These are phyloP conservation scores for Trissolcus japonicus DNA, from an alignment of 2,888 invertebrate species.

Conservation along the genomic window DNA sequence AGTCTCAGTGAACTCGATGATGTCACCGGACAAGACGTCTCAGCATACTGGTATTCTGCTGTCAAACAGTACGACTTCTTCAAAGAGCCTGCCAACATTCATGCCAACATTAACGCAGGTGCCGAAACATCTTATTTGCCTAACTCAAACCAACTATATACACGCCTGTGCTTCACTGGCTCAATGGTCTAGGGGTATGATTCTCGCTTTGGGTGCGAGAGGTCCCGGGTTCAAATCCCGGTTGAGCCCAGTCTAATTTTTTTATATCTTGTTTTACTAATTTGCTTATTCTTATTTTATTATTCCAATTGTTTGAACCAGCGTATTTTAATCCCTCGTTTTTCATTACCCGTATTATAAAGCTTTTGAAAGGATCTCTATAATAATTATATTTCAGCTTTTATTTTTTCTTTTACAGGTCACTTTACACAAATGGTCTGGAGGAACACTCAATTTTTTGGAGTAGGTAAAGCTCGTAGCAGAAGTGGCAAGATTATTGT, in stretches of 20 bases:
- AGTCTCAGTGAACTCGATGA: slow-evolving; percentile 79
- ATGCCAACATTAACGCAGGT: slow-evolving; percentile 89
- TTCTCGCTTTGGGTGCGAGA: slow-evolving; percentile 85
- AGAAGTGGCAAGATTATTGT: slow-evolving; percentile 88
- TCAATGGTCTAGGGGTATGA: slow-evolving; percentile 85
- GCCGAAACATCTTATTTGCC: slow-evolving; percentile 3
- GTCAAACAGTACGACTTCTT: slow-evolving; percentile 86
- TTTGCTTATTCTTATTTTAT: neutral
- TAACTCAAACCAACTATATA: neutral
- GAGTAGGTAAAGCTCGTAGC: slow-evolving; percentile 88
- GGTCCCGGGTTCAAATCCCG: slow-evolving; percentile 86
- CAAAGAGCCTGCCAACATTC: slow-evolving; percentile 84
- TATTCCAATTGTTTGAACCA: neutral
- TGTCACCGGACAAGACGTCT: slow-evolving; percentile 87
- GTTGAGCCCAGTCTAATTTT: slow-evolving; percentile 78
- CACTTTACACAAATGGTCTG: slow-evolving; percentile 93
- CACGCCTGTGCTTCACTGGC: slow-evolving; percentile 69
- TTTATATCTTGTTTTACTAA: neutral
- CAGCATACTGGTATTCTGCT: slow-evolving; percentile 89
- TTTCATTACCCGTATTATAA: neutral
- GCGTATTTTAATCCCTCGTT: too few species aligned
- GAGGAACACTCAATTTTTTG: slow-evolving; percentile 85
- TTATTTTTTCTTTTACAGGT: slow-evolving; percentile 77
- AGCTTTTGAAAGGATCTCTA: too few species aligned
- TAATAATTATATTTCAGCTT: too few species aligned